Conservation (phyloP, 1,140 invertebrate species). For the Euglossa dilemma region DNA sequence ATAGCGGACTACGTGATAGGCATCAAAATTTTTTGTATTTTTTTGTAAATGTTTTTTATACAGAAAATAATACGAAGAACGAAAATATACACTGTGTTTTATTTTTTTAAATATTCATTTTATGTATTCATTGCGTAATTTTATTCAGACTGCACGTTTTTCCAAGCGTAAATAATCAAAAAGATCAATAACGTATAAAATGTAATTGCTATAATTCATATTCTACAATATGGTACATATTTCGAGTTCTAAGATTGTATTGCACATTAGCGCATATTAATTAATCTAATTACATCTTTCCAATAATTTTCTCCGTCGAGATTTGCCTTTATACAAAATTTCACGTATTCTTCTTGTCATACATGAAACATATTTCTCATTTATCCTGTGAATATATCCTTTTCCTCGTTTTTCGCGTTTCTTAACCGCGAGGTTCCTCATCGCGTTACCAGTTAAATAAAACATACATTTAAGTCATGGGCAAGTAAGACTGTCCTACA, state of each 20-base stretch:
- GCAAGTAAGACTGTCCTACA: conserved; percentile 79
- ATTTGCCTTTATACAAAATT: not conserved
- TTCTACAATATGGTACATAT: conserved; percentile 42
- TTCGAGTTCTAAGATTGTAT: not conserved
- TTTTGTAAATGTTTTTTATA: conserved; percentile 30
- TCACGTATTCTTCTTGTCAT: not conserved
- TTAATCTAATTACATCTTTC: not conserved
- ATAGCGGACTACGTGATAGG: not conserved
- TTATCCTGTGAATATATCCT: not conserved
- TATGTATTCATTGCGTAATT: not conserved
- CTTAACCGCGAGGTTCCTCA: not conserved
- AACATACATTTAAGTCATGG: conserved; percentile 77
- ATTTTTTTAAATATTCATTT: no score
- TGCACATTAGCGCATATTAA: not conserved
- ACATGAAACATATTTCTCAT: not conserved
- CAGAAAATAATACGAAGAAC: conserved; percentile 25
- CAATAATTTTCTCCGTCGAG: not conserved
- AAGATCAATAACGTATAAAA: conserved; percentile 24
- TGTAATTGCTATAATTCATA: conserved; percentile 27
- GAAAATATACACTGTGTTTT: conserved; percentile 11
- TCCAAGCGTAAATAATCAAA: not conserved
- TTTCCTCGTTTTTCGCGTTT: not conserved
- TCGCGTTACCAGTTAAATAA: conserved; percentile 70
- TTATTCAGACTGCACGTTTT: not conserved
- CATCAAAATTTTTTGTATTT: conserved; percentile 11